Percentiles rank a stretch among this genome's conserved stretches.
phyloP scores from a whole-genome alignment of 2,113 vertebrate species.

The Natator depressus region DNA sequence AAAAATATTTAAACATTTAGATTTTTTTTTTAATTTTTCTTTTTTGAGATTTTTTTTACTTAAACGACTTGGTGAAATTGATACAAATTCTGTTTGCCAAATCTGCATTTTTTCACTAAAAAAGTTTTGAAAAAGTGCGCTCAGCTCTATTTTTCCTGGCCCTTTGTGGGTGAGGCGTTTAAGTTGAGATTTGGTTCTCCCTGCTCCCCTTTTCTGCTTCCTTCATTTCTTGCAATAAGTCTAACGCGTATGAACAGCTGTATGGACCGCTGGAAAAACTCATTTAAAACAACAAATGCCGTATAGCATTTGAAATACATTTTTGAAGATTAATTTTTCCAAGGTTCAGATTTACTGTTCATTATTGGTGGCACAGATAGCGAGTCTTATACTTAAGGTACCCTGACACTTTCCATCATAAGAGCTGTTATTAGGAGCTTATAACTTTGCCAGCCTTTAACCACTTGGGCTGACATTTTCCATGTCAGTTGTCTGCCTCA shows the following conservation, averaged over 20 bases:
- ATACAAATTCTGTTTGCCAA: too few species aligned
- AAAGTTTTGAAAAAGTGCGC: too few species aligned
- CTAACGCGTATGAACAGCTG: neutral
- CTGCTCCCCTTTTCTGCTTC: neutral
- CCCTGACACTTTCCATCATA: neutral
- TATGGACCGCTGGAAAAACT: neutral
- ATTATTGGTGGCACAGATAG: neutral
- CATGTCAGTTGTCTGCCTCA: neutral
- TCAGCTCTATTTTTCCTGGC: neutral
- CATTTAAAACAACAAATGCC: neutral
- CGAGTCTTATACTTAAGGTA: neutral
- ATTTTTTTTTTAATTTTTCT: too few species aligned
- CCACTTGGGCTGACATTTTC: neutral
- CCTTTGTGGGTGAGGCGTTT: neutral
- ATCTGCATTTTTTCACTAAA: too few species aligned
- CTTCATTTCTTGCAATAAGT: neutral
- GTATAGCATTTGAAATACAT: neutral
- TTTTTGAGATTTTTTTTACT: too few species aligned
- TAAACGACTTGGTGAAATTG: too few species aligned
- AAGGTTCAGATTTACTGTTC: neutral
- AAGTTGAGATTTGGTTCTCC: neutral
- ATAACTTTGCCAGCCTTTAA: neutral
- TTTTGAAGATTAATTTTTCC: neutral
- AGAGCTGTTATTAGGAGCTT: neutral
- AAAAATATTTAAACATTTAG: too few species aligned